Evolutionary conservation across 2,888 invertebrate species (phyloP).

Genomic region (Machimus rusticus): DNA sequence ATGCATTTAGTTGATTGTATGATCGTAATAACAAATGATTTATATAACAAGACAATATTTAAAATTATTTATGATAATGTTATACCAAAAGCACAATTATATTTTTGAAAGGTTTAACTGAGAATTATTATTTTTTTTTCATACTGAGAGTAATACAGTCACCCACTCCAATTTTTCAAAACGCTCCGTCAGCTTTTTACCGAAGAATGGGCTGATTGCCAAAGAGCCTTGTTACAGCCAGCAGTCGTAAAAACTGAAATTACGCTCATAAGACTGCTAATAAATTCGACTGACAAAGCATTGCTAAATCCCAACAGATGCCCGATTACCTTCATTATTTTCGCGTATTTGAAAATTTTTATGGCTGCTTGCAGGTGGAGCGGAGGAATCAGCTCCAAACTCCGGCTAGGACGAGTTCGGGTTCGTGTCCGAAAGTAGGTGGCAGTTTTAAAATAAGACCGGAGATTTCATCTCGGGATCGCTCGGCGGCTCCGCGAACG

Average conservation of each 20-base stretch:
- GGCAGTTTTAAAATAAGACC: neutral
- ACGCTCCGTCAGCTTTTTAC: neutral
- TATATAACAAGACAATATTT: no score
- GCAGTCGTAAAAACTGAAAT: neutral
- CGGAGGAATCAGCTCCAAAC: neutral
- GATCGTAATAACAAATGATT: no score
- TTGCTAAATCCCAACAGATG: neutral
- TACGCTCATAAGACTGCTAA: neutral
- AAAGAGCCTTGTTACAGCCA: neutral
- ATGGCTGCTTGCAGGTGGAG: neutral
- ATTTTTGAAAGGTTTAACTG: no score
- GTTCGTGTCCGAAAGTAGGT: neutral
- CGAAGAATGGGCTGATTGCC: neutral
- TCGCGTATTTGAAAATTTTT: neutral
- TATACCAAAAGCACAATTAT: no score
- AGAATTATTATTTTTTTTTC: neutral
- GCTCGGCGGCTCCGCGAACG: neutral
- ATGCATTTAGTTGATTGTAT: no score
- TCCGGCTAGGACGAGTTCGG: neutral
- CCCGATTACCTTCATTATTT: neutral
- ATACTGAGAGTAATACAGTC: neutral
- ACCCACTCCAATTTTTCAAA: neutral
- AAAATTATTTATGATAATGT: no score
- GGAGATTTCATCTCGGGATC: neutral
- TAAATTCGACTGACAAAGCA: neutral